Base-by-base conservation (phyloP, 2,113 vertebrate species). In the Gallinago media region DNA sequence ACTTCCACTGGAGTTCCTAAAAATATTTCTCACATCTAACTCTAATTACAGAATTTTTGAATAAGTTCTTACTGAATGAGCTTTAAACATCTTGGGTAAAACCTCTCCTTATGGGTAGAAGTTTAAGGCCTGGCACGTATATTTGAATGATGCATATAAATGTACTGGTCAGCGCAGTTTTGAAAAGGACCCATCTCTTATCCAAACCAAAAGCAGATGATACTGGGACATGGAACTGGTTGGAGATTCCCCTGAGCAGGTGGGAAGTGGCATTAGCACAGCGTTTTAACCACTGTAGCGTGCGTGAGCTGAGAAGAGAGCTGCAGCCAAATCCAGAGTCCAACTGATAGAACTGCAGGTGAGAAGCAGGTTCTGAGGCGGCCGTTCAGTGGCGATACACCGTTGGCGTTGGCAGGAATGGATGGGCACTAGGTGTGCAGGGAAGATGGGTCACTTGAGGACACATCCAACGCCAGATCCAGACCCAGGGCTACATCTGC, bases 381-480 rank as follows among this genome's bases (percentile, higher is more conserved):
- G 6, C 17, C 78, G 83, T 19, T 63, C 15, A 5, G 4, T 9
- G 44, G 3, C 0, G 2, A 44, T 4, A 7, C 3, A 1, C 40
- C 1, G 0, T 50, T 19, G 18, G 34, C 15, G 0, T 29, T 20
- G 61, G 65, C 66, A 61, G 47, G 50, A 61, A 11, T 0, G 0
- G 31, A 13, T 0, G 1, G 49, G 31, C 29, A 13, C 19, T 55
- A 20, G 17, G 10, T 12, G 12, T 14, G 31, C 55, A 20, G 49
- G 36, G 31, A 23, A 5, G 40, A 7, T 1, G 12, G 42, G 65
- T 27, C 77, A 44, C 44, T 21, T 26, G 15, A 80, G 88, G 88
- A 78, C 44, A 65, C 6, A 5, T 11, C 38, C 31, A 11, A 11
- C 15, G 32, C 2, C 4, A 55, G 59, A 50, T 5, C 44, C 11